Percentiles rank a stretch among this genome's conserved stretches.
phyloP scores from a whole-genome alignment of 2,888 invertebrate genomes.

The Ophion ellenae region DNA sequence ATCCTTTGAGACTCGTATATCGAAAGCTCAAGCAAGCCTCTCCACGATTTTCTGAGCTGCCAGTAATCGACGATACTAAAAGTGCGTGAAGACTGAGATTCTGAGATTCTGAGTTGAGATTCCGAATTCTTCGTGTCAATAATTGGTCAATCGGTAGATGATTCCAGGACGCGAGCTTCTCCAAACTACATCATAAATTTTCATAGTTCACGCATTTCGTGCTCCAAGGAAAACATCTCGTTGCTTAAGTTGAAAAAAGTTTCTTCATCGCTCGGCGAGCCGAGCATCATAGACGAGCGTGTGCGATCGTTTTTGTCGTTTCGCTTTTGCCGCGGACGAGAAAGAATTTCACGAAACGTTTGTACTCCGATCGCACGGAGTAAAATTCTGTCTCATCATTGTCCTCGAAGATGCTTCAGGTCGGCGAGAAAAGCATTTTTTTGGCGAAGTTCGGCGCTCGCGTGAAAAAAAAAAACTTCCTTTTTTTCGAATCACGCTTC shows the following conservation, averaged over 20 bases:
- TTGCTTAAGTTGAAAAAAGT: conserved; percentile 29
- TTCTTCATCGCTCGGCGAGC: conserved; percentile 19
- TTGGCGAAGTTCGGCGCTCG: background rate
- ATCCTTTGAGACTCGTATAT: background rate
- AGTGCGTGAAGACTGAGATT: background rate
- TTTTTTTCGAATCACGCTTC: conserved; percentile 11
- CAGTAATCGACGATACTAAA: background rate
- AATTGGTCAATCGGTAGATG: background rate
- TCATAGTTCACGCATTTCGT: background rate
- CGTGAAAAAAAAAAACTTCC: conserved; percentile 2
- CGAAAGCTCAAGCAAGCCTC: background rate
- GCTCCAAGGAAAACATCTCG: conserved; percentile 34
- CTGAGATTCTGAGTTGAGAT: background rate
- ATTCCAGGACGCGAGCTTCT: background rate
- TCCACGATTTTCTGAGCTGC: background rate
- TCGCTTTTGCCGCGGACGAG: background rate
- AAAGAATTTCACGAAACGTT: conserved; percentile 15
- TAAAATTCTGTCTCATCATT: conserved; percentile 8
- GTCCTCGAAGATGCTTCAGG: conserved; percentile 10
- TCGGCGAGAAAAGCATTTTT: conserved; percentile 6
- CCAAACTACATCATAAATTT: conserved; percentile 34
- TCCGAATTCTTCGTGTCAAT: background rate
- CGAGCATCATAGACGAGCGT: conserved; percentile 41
- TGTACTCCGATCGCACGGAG: conserved; percentile 3
- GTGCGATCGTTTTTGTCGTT: background rate